Percentiles rank a stretch among this genome's conserved stretches.
Conservation (phyloP, 2,888 invertebrate genomes). For the Hydrotaea cyrtoneurina region DNA sequence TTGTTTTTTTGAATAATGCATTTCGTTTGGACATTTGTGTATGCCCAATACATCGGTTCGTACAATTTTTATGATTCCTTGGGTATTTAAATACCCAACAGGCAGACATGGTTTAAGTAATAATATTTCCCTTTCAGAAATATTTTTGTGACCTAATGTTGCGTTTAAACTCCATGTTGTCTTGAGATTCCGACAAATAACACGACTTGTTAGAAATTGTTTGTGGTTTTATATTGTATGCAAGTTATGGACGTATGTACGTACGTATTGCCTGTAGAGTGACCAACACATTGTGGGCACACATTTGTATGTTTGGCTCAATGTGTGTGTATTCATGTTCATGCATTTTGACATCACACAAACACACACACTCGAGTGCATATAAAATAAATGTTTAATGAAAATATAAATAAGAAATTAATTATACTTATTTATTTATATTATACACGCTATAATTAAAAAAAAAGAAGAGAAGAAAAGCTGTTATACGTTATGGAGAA, state of each 20-base stretch:
- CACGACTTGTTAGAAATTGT: too few species aligned
- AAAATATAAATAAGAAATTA: constrained; percentile 63
- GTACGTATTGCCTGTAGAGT: constrained; percentile 54
- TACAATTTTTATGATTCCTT: too few species aligned
- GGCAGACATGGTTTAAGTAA: too few species aligned
- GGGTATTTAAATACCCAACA: too few species aligned
- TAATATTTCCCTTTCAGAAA: too few species aligned
- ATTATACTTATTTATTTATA: constrained; percentile 65
- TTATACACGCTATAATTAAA: constrained; percentile 63
- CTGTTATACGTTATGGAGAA: constrained; percentile 46
- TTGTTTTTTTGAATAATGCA: too few species aligned
- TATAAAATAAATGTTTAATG: constrained; percentile 64
- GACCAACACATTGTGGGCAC: neutral
- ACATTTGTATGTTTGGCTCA: too few species aligned
- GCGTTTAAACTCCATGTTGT: too few species aligned
- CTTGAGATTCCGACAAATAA: too few species aligned
- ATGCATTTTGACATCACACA: constrained; percentile 36
- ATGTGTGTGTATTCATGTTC: neutral
- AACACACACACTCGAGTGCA: constrained; percentile 29
- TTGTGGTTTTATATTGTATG: neutral
- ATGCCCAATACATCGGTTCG: too few species aligned
- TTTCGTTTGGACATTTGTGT: too few species aligned
- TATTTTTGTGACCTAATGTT: too few species aligned
- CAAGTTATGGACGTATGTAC: neutral
- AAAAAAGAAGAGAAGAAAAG: constrained; percentile 21